Base-by-base conservation (phyloP, 2,888 invertebrate genomes). In the Bombylius major region DNA sequence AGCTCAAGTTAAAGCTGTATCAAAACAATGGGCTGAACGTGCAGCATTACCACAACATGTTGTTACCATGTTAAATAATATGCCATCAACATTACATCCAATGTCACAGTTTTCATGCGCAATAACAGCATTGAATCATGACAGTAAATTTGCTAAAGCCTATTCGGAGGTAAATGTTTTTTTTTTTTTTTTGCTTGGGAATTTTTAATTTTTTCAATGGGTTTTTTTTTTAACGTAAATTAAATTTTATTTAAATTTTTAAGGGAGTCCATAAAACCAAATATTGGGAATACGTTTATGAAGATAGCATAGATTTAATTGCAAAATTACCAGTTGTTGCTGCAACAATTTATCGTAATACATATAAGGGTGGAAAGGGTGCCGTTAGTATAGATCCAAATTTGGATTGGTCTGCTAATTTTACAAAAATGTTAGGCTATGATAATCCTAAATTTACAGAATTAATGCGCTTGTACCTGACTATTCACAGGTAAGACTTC, bases 71-170 rank as follows among this genome's bases (percentile, higher is more conserved):
- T 75, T 92, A 63, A 89, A 89, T 71, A 86, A 86, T 70, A 84
- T 92, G 72, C 91, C 91, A 47, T 78, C 82, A 58, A 79, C 80
- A 62, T 75, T 91, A 57, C 91, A 92, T 69, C 91, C 91, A 12
- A 92, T 92, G 91, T 82, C 88, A 7, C 91, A 92, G 72, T 83
- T 92, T 66, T 80, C 83, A 61, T 83, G 86, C 48, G 91, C 91
- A 54, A 80, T 90, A 61, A 87, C 87, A 39, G 84, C 89, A 32
- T 77, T 90, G 62, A 90, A 89, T 73, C 85, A 84, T 62, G 90
- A 91, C 73, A 89, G 88, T 72, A 83, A 86, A 71, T 92, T 87
- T 73, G 86, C 86, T 34, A 82, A 87, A 69, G 91, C 89, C 3
- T 91, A 91, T 69, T 69, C 72, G 45, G 67, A 71, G 55, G 69